Conservation (phyloP, 2,888 invertebrate genomes). For the Sphaerophoria taeniata region DNA sequence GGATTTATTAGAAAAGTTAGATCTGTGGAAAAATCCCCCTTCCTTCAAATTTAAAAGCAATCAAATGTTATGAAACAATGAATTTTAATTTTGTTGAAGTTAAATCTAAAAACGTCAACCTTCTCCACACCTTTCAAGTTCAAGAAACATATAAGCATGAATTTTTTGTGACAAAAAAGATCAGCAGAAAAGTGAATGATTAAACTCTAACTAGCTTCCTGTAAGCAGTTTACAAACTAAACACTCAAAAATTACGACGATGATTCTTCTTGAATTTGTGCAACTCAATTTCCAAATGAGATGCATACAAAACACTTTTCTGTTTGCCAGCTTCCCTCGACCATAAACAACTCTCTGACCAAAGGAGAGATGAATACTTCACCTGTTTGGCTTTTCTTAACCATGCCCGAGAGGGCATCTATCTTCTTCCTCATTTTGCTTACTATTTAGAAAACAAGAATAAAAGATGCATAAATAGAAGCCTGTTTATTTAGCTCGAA, state of each 20-base stretch:
- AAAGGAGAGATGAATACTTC: constrained; percentile 45
- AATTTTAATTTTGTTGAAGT: too few species aligned
- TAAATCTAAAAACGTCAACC: too few species aligned
- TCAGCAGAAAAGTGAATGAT: too few species aligned
- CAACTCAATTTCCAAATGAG: constrained; percentile 45
- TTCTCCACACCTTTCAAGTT: too few species aligned
- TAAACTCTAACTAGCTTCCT: too few species aligned
- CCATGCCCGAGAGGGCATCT: constrained; percentile 46
- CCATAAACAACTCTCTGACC: constrained; percentile 54
- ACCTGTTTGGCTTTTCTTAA: constrained; percentile 52
- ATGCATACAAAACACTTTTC: constrained; percentile 52
- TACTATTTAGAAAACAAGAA: constrained; percentile 1
- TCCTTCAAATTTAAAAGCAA: neutral
- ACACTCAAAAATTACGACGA: too few species aligned
- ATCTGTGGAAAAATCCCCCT: neutral
- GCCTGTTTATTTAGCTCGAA: constrained; percentile 55
- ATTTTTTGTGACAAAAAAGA: too few species aligned
- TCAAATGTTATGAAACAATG: neutral
- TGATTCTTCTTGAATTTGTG: too few species aligned
- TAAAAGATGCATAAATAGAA: constrained; percentile 50
- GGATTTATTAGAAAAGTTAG: neutral
- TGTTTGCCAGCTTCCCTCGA: constrained; percentile 27
- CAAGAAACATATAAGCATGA: too few species aligned
- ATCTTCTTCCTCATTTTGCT: constrained; percentile 62
- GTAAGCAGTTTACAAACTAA: too few species aligned